Evolutionary conservation across 1,140 invertebrate genomes (phyloP).

Genomic region (Drosophila truncata): DNA sequence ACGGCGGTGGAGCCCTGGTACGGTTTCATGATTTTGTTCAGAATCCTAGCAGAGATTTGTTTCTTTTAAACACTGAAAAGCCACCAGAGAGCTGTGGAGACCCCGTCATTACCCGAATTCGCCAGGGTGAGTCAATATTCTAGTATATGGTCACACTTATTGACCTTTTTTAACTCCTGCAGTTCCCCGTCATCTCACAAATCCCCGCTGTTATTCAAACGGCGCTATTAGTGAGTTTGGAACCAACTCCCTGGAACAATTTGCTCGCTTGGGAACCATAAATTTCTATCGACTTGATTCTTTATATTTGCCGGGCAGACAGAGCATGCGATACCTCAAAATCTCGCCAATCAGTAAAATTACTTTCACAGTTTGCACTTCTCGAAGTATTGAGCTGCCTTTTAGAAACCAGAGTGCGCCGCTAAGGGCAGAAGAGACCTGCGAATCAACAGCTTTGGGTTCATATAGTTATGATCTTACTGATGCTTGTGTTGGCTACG

Average conservation of each 20-base stretch:
- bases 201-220: slow-evolving; percentile 87
- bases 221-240: slow-evolving; percentile 76
- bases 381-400: slow-evolving; percentile 85
- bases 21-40: slow-evolving; percentile 86
- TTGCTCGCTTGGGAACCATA: slow-evolving; percentile 87
- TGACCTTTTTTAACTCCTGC: slow-evolving; percentile 18
- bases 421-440: slow-evolving; percentile 43
- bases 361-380: slow-evolving; percentile 87
- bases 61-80: slow-evolving; percentile 55
- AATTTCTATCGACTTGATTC: slow-evolving; percentile 89
- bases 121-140: slow-evolving; percentile 82
- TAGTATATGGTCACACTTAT: too few relatives aligned
- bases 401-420: slow-evolving; percentile 46
- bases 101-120: slow-evolving; percentile 70
- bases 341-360: slow-evolving; percentile 85
- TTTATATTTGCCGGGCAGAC: slow-evolving; percentile 88
- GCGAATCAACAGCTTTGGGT: slow-evolving; percentile 67
- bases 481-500: slow-evolving; percentile 86
- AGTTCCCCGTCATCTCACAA: slow-evolving; percentile 89
- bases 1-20: slow-evolving; percentile 85
- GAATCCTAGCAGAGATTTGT: slow-evolving; percentile 84
- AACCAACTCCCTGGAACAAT: slow-evolving; percentile 84
- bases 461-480: slow-evolving; percentile 84
- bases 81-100: slow-evolving; percentile 46
- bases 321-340: slow-evolving; percentile 86